Percentiles rank a stretch among this genome's conserved stretches.
Evolutionary conservation across 2,888 invertebrate genomes (phyloP).

Genomic region (Leptopilina myrica): DNA sequence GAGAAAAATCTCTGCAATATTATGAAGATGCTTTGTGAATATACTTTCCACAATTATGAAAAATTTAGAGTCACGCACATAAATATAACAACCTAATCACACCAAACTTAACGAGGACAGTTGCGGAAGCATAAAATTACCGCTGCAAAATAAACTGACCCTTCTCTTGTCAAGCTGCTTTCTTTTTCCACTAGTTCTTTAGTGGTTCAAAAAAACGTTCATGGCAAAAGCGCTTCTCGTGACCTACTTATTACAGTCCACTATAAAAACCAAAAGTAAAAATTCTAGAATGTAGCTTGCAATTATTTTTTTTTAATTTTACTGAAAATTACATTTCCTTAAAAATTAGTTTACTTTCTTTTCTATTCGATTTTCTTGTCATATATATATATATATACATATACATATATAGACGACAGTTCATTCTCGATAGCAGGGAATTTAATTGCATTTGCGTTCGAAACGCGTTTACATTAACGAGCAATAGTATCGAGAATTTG

Average conservation of each 20-base stretch:
- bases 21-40: not conserved
- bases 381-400: not conserved
- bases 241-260: not conserved
- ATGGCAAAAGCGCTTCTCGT: constrained; percentile 9
- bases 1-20: not conserved
- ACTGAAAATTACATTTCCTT: not conserved
- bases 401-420: constrained; percentile 7
- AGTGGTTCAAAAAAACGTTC: not conserved
- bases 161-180: constrained; percentile 16
- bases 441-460: constrained; percentile 40
- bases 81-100: not conserved
- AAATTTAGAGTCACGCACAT: not conserved
- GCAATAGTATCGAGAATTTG: constrained; percentile 23
- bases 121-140: constrained; percentile 2
- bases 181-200: not conserved
- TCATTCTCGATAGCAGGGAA: constrained; percentile 33
- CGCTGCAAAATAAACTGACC: constrained; percentile 26
- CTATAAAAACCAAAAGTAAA: constrained; percentile 10
- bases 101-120: not conserved
- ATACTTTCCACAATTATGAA: not conserved
- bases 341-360: not conserved
- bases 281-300: not conserved
- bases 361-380: constrained; percentile 22
- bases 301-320: not conserved
- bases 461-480: constrained; percentile 38